Evolutionary conservation across 2,888 invertebrate genomes (phyloP), one percentile per base, ranked within the genome.

Genomic region (Melanostoma scalare): DNA sequence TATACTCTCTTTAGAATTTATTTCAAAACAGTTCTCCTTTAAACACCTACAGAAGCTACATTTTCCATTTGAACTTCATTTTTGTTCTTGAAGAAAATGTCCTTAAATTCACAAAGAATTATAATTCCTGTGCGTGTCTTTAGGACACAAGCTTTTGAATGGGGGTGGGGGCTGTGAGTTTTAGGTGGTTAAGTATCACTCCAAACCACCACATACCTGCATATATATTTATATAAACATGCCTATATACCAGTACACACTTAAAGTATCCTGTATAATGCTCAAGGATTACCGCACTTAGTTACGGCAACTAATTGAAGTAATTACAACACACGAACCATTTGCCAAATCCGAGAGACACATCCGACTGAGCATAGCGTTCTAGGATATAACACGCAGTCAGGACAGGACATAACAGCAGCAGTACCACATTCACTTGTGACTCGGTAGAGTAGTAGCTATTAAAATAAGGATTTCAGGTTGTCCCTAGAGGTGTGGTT

Each of bases 281-380:
- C 56, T 74, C 79, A 79, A 79, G 79, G 79, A 84, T 84, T 84
- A 84, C 84, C 79, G 84, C 84, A 84, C 79, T 84, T 84, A 84
- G 84, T 84, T 84, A 84, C 84, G 79, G 84, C 84, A 84, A 84
- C 84, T 84, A 84, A 84, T 84, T 84, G 84, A 84, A 84, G 84
- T 84, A 84, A 84, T 84, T 84, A 84, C 84, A 84, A 65, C 79
- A 79, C 79, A 78, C 74, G 74, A 84, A 74, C 79, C 84, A 84
- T 84, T 84, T 84, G 74, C 79, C 79, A 84, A 84, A 84, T 79
- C 84, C 84, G 78, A 74, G 79, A 74, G 65, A 74, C 78, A 69
- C 69, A 84, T 79, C 84, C 69, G 79, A 79, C 74, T 65, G 84
- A 60, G 65, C 60, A 74, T 69, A 65, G 60, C 52, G 65, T 73